Evolutionary conservation across 2,113 vertebrate genomes (phyloP).

Genomic region (Strix uralensis): DNA sequence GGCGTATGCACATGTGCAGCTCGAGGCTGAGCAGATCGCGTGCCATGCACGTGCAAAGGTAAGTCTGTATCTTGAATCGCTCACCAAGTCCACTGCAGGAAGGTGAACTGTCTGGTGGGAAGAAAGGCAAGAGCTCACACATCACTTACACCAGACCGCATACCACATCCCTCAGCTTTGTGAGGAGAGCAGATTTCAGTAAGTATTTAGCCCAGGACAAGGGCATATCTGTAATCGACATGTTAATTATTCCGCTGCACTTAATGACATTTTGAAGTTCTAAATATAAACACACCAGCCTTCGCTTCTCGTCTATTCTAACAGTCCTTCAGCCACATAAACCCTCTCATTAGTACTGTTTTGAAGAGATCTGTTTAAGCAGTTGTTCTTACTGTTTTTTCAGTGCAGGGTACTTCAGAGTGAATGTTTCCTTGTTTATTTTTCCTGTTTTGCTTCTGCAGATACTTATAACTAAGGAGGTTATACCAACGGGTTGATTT

Average conservation of each 20-base stretch:
- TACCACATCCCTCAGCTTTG: neutral
- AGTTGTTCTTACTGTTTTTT: slow-evolving; percentile 67
- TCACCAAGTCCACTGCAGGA: neutral
- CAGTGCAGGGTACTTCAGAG: slow-evolving; percentile 36
- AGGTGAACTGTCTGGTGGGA: neutral
- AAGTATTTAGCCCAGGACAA: neutral
- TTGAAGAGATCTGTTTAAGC: neutral
- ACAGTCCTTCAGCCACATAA: neutral
- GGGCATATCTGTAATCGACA: neutral
- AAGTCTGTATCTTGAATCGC: neutral
- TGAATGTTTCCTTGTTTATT: slow-evolving; percentile 59
- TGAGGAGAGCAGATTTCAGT: neutral
- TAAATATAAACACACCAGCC: neutral
- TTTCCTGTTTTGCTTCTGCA: slow-evolving; percentile 77
- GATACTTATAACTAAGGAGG: slow-evolving; percentile 85
- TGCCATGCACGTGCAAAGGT: neutral
- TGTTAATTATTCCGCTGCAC: neutral
- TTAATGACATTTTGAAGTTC: neutral
- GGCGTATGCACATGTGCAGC: neutral
- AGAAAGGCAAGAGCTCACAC: neutral
- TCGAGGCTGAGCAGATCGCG: neutral
- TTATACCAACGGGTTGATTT: slow-evolving; percentile 90
- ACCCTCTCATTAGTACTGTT: neutral
- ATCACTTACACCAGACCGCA: neutral
- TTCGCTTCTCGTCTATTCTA: neutral